phyloP scores from a whole-genome alignment of 2,888 invertebrate genomes.

The Diploptera punctata region DNA sequence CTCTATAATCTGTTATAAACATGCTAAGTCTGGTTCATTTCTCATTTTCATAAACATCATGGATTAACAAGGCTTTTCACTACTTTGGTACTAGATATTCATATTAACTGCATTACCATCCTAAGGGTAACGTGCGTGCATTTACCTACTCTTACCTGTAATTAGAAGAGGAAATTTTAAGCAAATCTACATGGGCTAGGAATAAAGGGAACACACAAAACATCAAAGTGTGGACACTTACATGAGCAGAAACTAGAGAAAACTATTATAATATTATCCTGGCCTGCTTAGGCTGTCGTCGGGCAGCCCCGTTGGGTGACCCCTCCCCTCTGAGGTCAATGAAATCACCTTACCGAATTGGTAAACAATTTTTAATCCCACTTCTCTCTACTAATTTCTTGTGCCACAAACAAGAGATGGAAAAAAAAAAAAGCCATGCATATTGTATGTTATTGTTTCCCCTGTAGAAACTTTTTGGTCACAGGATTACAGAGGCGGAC shows the following conservation, averaged over 20 bases:
- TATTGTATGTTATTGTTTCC: constrained; percentile 30
- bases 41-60: no score
- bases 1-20: no score
- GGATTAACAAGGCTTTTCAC: no score
- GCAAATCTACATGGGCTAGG: constrained; percentile 9
- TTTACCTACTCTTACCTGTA: constrained; percentile 8
- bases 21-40: no score
- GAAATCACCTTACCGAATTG: constrained; percentile 1
- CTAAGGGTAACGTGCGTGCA: not conserved
- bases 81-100: no score
- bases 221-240: constrained; percentile 41
- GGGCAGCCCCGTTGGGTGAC: constrained; percentile 40
- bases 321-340: constrained; percentile 36
- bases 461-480: constrained; percentile 12
- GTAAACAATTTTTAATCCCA: constrained; percentile 10
- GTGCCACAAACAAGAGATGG: constrained; percentile 29
- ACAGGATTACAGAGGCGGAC: constrained; percentile 13
- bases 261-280: constrained; percentile 16
- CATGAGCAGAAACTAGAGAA: constrained; percentile 32
- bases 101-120: no score
- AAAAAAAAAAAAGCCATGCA: constrained; percentile 42
- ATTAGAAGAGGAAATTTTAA: not conserved
- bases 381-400: constrained; percentile 8
- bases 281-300: constrained; percentile 29
- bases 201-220: constrained; percentile 18